phyloP scores from a whole-genome alignment of 2,797 vertebrate genomes.

The Pampus argenteus region DNA sequence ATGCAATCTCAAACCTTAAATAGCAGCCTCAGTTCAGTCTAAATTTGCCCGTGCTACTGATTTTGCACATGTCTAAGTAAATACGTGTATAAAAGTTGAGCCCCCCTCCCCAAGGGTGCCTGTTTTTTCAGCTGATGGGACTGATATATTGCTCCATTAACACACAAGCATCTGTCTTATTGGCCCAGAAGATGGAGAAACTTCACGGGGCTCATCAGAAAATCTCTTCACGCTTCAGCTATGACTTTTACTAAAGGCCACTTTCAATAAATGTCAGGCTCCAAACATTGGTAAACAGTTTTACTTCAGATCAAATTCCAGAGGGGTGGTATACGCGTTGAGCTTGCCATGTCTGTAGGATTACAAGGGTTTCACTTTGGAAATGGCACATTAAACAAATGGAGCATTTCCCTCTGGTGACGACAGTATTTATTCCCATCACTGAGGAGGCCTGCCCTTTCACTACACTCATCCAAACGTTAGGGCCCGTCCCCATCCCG shows the following conservation, averaged over 20 bases:
- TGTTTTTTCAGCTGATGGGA: slow-evolving; percentile 40
- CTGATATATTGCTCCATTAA: slow-evolving; percentile 55
- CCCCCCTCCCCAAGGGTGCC: slow-evolving; percentile 1
- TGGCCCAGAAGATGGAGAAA: slow-evolving; percentile 58
- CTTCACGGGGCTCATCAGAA: slow-evolving; percentile 75
- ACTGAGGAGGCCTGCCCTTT: slow-evolving; percentile 75
- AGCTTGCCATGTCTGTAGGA: slow-evolving; percentile 69
- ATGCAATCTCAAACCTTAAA: neutral
- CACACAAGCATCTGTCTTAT: slow-evolving; percentile 44
- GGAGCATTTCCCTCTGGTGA: slow-evolving; percentile 74
- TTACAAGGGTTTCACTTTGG: slow-evolving; percentile 69
- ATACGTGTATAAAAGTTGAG: slow-evolving; percentile 13
- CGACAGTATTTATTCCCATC: slow-evolving; percentile 72
- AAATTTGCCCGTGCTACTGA: slow-evolving; percentile 2
- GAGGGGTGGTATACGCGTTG: slow-evolving; percentile 64
- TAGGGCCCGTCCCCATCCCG: slow-evolving; percentile 9
- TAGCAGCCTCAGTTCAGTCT: slow-evolving; percentile 2
- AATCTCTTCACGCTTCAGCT: slow-evolving; percentile 79
- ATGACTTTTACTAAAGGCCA: slow-evolving; percentile 87
- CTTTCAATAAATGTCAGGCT: slow-evolving; percentile 86
- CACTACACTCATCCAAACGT: slow-evolving; percentile 59
- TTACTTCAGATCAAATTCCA: slow-evolving; percentile 83
- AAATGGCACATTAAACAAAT: slow-evolving; percentile 82
- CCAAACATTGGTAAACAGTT: slow-evolving; percentile 83
- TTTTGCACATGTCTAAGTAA: slow-evolving; percentile 33